Percentiles rank a stretch among this genome's conserved stretches.
These are phyloP conservation scores for Dryadula phaetusa DNA, from an alignment of 2,888 invertebrate species.

Conservation along the genomic window DNA sequence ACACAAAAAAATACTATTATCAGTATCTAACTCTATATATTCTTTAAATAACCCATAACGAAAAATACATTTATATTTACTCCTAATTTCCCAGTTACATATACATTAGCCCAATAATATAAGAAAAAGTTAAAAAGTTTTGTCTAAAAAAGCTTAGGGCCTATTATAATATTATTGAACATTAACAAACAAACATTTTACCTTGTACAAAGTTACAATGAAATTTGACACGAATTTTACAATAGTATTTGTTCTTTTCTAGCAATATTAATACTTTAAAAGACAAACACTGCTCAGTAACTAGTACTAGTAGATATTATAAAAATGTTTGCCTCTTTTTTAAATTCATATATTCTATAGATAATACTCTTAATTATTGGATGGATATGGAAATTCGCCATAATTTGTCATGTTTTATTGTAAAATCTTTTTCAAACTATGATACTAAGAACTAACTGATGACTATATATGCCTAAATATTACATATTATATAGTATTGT, in stretches of 20 bases:
- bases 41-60: not conserved
- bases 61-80: not conserved
- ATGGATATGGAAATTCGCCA: conserved; percentile 17
- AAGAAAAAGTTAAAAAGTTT: not conserved
- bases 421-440: not conserved
- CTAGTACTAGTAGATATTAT: not conserved
- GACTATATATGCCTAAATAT: not conserved
- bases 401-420: not conserved
- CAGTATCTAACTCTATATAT: not conserved
- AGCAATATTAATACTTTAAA: not conserved
- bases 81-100: not conserved
- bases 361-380: not conserved
- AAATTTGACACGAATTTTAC: conserved; percentile 5
- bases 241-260: not conserved
- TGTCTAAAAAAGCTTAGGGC: not conserved
- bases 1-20: conserved; percentile 2
- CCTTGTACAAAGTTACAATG: conserved; percentile 4
- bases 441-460: not conserved
- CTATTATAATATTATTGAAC: not conserved
- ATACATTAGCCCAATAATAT: not conserved
- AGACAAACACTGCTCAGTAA: not conserved
- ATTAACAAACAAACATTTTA: conserved; percentile 1
- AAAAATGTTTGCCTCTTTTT: not conserved
- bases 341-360: not conserved
- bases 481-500: not conserved